Percentiles rank a stretch among this genome's conserved stretches.
phyloP scores from a whole-genome alignment of 2,888 invertebrate genomes.

The Sarcophaga subvicina region DNA sequence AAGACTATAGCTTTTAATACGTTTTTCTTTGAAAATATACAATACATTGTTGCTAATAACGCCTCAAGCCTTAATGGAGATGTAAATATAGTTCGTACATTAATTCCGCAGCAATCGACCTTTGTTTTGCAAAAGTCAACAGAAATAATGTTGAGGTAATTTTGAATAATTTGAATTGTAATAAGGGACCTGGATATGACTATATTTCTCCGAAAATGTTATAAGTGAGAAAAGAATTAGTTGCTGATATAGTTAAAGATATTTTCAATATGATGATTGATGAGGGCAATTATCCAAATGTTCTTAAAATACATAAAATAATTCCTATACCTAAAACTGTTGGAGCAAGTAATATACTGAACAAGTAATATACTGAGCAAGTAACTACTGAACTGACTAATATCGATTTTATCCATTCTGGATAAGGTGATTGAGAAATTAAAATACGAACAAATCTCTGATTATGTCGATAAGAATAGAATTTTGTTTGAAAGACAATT shows the following conservation, averaged over 20 bases:
- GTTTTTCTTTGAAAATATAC: too few species aligned
- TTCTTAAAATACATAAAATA: constrained; percentile 1
- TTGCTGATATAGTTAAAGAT: neutral
- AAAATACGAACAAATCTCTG: too few species aligned
- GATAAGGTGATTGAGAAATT: neutral
- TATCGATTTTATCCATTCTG: neutral
- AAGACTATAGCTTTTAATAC: too few species aligned
- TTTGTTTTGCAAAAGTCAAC: neutral
- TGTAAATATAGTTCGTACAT: too few species aligned
- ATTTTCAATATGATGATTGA: neutral
- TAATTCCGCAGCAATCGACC: too few species aligned
- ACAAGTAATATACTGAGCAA: neutral
- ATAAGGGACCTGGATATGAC: constrained; percentile 3
- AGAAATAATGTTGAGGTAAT: neutral
- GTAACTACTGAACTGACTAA: neutral
- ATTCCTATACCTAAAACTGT: neutral
- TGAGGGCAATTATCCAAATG: neutral
- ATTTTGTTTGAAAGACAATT: too few species aligned
- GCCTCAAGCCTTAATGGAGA: too few species aligned
- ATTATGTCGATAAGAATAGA: too few species aligned
- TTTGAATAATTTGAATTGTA: neutral
- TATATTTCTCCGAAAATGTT: neutral
- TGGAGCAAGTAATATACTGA: neutral
- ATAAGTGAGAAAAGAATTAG: neutral
- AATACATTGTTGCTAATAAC: too few species aligned